Conservation (phyloP, 1,140 invertebrate species). For the Marisa cornuarietis region DNA sequence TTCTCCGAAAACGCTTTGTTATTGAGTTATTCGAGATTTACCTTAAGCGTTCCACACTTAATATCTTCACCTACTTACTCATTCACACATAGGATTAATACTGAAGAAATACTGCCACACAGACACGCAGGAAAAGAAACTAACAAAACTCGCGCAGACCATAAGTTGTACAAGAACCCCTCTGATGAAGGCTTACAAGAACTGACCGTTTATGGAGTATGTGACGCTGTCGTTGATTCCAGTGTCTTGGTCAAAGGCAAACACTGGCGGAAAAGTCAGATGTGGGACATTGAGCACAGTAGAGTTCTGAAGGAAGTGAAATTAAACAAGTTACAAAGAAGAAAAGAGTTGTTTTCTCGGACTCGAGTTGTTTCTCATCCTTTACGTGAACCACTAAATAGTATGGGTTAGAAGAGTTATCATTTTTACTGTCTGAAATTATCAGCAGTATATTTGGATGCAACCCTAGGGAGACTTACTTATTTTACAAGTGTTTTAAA, state of each 20-base stretch:
- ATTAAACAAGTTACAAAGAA: not conserved
- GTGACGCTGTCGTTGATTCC: not conserved
- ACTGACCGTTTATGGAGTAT: not conserved
- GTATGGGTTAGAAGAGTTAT: too few relatives aligned
- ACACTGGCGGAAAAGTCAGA: not conserved
- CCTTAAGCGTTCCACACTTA: not conserved
- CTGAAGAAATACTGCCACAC: not conserved
- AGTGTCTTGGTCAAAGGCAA: not conserved
- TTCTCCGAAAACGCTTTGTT: too few relatives aligned
- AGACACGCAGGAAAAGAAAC: not conserved
- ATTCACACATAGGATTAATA: not conserved
- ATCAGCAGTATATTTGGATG: too few relatives aligned
- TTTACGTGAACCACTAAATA: too few relatives aligned
- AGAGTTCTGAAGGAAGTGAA: not conserved
- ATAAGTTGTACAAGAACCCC: not conserved
- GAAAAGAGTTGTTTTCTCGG: not conserved
- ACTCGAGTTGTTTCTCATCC: too few relatives aligned
- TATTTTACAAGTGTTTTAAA: too few relatives aligned
- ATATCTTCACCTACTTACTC: not conserved
- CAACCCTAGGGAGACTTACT: too few relatives aligned
- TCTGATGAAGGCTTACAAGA: not conserved
- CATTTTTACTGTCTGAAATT: too few relatives aligned
- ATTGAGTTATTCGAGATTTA: not conserved
- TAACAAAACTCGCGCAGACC: not conserved
- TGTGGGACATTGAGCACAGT: not conserved